Conservation (phyloP, 2,888 invertebrate species). For the Rosalia funebris region DNA sequence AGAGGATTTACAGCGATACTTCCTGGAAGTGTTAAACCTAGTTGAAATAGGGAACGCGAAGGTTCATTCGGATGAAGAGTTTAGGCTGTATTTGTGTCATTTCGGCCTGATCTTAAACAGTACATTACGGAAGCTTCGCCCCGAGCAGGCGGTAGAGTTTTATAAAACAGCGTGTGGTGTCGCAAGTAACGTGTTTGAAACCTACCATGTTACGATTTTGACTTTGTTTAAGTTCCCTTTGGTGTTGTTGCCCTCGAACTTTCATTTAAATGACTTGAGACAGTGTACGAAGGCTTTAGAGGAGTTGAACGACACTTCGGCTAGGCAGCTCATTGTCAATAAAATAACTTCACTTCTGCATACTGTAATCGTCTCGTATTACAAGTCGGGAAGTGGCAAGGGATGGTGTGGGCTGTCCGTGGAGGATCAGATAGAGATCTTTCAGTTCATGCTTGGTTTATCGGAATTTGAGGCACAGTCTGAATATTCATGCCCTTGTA, state of each 20-base stretch:
- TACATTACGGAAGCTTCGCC: conserved; percentile 29
- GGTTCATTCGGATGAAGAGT: conserved; percentile 19
- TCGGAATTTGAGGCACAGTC: conserved; percentile 4
- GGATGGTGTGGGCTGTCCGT: conserved; percentile 29
- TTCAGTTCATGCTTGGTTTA: conserved; percentile 19
- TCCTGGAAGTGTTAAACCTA: conserved; percentile 19
- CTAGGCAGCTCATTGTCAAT: conserved; percentile 19
- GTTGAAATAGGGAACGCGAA: not conserved
- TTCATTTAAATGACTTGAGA: conserved; percentile 15
- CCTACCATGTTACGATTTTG: conserved; percentile 24
- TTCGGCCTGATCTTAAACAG: conserved; percentile 28
- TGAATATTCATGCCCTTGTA: conserved; percentile 29
- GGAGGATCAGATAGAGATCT: conserved; percentile 21
- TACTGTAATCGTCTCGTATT: conserved; percentile 22
- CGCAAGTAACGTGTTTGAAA: conserved; percentile 17
- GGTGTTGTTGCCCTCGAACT: conserved; percentile 27
- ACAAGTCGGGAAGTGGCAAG: conserved; percentile 17
- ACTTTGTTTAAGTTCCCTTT: conserved; percentile 29
- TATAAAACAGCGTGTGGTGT: conserved; percentile 10
- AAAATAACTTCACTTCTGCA: conserved; percentile 25
- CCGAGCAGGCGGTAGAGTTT: conserved; percentile 29
- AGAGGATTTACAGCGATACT: conserved; percentile 22
- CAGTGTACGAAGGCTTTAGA: conserved; percentile 25
- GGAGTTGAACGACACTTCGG: conserved; percentile 12
- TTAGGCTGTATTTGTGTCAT: conserved; percentile 27